Percentiles rank a stretch among this genome's conserved stretches.
These are phyloP conservation scores for Chaetorhynchus papuensis DNA, from an alignment of 2,113 vertebrate genomes.

Conservation along the genomic window DNA sequence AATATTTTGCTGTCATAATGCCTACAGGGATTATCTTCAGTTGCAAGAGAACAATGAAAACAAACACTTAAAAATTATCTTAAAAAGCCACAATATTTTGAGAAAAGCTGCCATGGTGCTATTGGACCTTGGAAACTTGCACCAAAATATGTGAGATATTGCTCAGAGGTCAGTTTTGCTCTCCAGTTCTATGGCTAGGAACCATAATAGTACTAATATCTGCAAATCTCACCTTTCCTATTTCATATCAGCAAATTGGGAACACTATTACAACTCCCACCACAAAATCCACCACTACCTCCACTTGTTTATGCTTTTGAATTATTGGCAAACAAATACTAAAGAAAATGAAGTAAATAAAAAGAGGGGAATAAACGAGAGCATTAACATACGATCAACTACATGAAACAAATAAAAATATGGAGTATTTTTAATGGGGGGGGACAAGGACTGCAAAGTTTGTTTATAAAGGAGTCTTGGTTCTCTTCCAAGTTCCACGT, in stretches of 20 bases:
- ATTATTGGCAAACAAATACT: not conserved
- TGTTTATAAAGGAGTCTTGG: constrained; percentile 30
- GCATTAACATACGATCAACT: not conserved
- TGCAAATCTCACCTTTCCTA: not conserved
- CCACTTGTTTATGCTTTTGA: not conserved
- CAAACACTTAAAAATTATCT: constrained; percentile 20
- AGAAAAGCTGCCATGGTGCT: not conserved
- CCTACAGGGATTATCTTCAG: not conserved
- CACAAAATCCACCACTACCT: not conserved
- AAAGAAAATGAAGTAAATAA: not conserved
- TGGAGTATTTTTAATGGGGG: not conserved
- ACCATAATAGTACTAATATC: not conserved
- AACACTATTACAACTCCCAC: not conserved
- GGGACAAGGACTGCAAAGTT: not conserved
- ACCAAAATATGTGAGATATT: not conserved
- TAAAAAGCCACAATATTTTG: constrained; percentile 19
- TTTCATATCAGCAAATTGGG: not conserved
- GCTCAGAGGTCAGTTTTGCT: not conserved
- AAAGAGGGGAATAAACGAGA: not conserved
- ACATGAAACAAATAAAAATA: not conserved
- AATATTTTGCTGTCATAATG: constrained; percentile 16
- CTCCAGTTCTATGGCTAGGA: not conserved
- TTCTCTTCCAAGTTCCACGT: constrained; percentile 38
- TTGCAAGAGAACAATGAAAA: constrained; percentile 42
- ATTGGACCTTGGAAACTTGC: not conserved